Conservation (phyloP, 1,140 invertebrate species). For the Laupala kohalensis region DNA sequence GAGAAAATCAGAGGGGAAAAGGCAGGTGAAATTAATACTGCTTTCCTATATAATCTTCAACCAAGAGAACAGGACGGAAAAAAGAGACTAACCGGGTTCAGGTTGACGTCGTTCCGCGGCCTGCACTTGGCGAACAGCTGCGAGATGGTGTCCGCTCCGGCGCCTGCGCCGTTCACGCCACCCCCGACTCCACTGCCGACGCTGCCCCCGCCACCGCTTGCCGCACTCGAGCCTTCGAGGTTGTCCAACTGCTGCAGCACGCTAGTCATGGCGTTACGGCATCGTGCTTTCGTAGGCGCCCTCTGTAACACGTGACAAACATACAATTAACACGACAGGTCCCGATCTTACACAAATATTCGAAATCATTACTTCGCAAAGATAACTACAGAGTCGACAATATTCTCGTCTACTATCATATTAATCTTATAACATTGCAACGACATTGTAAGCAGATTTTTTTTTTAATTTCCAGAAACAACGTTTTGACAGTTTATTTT, state of each 20-base stretch:
- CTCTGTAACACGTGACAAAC: not conserved
- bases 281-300: not conserved
- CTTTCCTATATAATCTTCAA: too few species aligned
- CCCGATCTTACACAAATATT: too few species aligned
- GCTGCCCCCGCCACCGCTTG: too few species aligned
- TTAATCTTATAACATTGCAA: not conserved
- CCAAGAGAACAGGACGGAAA: too few species aligned
- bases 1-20: too few species aligned
- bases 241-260: not conserved
- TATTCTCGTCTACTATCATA: not conserved
- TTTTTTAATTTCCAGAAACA: not conserved
- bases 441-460: too few species aligned
- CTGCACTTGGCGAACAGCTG: slow-evolving; percentile 71
- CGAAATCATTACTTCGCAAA: too few species aligned
- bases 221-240: not conserved
- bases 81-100: too few species aligned
- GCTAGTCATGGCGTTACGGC: not conserved
- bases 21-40: too few species aligned
- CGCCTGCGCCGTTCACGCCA: slow-evolving; percentile 24
- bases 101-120: slow-evolving; percentile 42
- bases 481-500: not conserved
- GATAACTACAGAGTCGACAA: not conserved
- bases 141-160: slow-evolving; percentile 57
- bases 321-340: not conserved
- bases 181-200: too few species aligned